Evolutionary conservation across 2,113 vertebrate species (phyloP).

Genomic region (Nesospiza acunhae): DNA sequence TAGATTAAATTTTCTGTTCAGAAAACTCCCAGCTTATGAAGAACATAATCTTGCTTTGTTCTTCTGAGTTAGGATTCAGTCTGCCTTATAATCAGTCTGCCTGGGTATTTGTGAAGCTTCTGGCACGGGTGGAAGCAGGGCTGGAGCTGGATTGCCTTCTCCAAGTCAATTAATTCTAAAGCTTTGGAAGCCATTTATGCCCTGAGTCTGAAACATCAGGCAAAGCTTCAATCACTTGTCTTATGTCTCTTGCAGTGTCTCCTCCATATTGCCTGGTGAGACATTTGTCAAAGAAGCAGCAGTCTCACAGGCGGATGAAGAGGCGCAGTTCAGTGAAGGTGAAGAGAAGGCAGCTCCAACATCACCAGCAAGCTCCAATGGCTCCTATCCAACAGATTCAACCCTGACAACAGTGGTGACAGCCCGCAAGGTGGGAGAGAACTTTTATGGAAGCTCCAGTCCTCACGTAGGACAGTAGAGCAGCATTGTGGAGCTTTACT

Average conservation of each 20-base stretch:
- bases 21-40: neutral
- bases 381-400: constrained; percentile 78
- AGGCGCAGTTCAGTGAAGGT: constrained; percentile 88
- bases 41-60: neutral
- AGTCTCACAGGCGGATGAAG: constrained; percentile 84
- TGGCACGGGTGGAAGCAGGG: rapidly evolving
- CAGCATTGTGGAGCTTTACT: rapidly evolving
- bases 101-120: neutral
- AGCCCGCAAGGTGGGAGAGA: constrained; percentile 74
- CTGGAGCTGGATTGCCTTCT: neutral
- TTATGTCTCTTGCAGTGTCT: constrained; percentile 72
- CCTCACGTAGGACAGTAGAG: rapidly evolving
- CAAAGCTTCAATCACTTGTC: neutral
- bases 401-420: constrained; percentile 75
- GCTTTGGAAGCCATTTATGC: neutral
- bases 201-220: neutral
- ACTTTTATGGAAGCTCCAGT: neutral
- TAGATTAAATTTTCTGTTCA: neutral
- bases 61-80: neutral
- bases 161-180: neutral
- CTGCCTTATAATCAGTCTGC: neutral
- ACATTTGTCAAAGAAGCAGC: constrained; percentile 85
- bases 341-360: constrained; percentile 83
- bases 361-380: constrained; percentile 78
- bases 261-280: constrained; percentile 70